A percentile compares a stretch with the other conserved stretches of the same genome.
Conservation (phyloP, 2,888 invertebrate genomes). For the Coelopa pilipes region DNA sequence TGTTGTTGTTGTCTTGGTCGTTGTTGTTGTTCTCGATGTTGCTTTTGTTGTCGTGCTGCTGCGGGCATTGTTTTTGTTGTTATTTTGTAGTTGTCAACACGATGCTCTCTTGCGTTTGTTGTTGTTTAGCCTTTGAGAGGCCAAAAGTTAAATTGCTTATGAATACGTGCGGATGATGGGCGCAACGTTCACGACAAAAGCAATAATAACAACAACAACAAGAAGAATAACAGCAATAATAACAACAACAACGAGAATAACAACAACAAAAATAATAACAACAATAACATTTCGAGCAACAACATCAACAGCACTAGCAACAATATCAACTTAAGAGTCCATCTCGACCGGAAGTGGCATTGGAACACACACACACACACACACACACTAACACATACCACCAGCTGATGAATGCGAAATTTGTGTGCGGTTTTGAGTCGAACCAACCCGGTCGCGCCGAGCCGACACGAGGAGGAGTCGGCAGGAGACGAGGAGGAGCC, state of each 20-base stretch:
- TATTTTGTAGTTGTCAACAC: too few species aligned
- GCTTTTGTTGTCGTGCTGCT: not conserved
- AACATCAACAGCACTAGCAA: slow-evolving; percentile 22
- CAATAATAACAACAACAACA: slow-evolving; percentile 15
- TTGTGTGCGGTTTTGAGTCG: slow-evolving; percentile 53
- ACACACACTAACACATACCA: not conserved
- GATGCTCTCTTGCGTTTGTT: too few species aligned
- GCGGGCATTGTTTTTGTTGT: slow-evolving; percentile 47
- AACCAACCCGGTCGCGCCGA: too few species aligned
- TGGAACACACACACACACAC: not conserved
- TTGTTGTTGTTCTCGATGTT: slow-evolving; percentile 21
- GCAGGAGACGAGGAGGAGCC: too few species aligned
- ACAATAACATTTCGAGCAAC: too few species aligned
- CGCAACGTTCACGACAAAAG: not conserved
- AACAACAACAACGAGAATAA: slow-evolving; percentile 18
- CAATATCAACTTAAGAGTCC: slow-evolving; percentile 39
- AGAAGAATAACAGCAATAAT: slow-evolving; percentile 23
- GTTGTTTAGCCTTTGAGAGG: slow-evolving; percentile 20
- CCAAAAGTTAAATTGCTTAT: slow-evolving; percentile 39
- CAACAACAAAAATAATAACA: too few species aligned
- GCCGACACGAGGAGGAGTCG: too few species aligned
- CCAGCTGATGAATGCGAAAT: slow-evolving; percentile 54
- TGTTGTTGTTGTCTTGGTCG: slow-evolving; percentile 25
- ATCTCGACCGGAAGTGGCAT: slow-evolving; percentile 36
- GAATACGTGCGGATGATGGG: slow-evolving; percentile 35